phyloP scores from a whole-genome alignment of 1,140 invertebrate genomes.

The Schmidtea mediterranea region DNA sequence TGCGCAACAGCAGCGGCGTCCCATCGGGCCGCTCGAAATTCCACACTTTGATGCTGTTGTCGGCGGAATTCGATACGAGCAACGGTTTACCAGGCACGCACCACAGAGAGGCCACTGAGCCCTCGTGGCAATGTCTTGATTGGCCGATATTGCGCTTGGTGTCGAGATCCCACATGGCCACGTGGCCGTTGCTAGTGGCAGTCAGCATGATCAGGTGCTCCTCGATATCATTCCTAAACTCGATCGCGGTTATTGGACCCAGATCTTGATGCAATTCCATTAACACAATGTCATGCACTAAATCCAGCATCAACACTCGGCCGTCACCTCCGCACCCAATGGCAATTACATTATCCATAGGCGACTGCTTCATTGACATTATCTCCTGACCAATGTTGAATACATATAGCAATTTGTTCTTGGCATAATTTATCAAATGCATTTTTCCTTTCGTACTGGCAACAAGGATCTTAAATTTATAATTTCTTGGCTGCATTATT shows the following conservation, averaged over 20 bases:
- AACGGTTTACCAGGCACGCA: constrained; percentile 60
- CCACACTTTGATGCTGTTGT: constrained; percentile 71
- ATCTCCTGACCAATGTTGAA: background rate
- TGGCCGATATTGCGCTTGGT: constrained; percentile 46
- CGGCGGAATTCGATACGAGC: constrained; percentile 59
- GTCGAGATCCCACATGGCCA: constrained; percentile 78
- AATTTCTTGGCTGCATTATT: background rate
- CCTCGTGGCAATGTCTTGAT: constrained; percentile 41
- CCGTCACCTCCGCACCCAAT: constrained; percentile 48
- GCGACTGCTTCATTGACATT: background rate
- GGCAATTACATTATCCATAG: background rate
- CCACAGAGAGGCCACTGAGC: constrained; percentile 43
- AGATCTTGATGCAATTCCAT: constrained; percentile 46
- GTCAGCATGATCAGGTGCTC: constrained; percentile 55
- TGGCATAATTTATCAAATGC: too few species aligned
- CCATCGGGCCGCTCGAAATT: constrained; percentile 75
- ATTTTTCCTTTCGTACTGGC: background rate
- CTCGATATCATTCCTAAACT: constrained; percentile 28
- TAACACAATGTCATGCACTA: constrained; percentile 53
- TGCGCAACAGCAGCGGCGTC: constrained; percentile 48
- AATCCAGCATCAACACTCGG: constrained; percentile 56
- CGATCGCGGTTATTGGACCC: background rate
- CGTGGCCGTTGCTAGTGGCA: constrained; percentile 41
- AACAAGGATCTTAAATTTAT: background rate
- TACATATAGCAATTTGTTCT: too few species aligned